Percentiles rank a stretch among this genome's conserved stretches.
phyloP scores from a whole-genome alignment of 2,113 vertebrate genomes.

The Nipponia nippon region DNA sequence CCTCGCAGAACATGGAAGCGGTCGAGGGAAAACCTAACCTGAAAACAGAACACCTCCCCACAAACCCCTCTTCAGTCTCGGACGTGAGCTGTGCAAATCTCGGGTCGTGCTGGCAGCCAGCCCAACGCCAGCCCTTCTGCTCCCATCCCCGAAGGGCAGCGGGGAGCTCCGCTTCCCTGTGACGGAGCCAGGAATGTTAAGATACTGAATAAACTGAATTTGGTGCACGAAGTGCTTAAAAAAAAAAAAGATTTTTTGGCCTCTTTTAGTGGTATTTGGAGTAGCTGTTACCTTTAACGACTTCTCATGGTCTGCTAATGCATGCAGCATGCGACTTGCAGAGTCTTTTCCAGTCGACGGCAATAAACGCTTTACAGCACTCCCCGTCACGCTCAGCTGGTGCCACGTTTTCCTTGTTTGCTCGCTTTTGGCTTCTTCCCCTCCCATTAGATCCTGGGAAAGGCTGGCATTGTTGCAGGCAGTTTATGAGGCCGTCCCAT shows the following conservation, averaged over 20 bases:
- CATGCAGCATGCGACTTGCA: accelerated
- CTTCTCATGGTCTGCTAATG: neutral
- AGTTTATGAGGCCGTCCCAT: neutral
- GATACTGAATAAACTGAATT: neutral
- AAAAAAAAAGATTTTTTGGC: neutral
- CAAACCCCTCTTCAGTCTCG: neutral
- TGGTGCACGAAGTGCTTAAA: accelerated
- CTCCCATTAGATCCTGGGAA: neutral
- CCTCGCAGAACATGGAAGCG: neutral
- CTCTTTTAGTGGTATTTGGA: neutral
- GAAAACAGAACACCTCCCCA: neutral
- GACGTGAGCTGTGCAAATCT: neutral
- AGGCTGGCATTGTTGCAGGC: accelerated
- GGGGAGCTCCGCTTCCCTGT: neutral
- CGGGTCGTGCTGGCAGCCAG: accelerated
- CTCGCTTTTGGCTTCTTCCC: neutral
- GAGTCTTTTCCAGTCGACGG: accelerated
- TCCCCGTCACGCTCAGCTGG: accelerated
- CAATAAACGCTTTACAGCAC: neutral
- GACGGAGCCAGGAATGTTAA: neutral
- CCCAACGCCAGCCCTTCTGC: accelerated
- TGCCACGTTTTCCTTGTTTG: neutral
- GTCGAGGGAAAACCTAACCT: neutral
- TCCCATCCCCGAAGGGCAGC: neutral
- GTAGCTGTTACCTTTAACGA: neutral